Evolutionary conservation across 2,797 vertebrate species (phyloP).

Genomic region (Natrix natrix): DNA sequence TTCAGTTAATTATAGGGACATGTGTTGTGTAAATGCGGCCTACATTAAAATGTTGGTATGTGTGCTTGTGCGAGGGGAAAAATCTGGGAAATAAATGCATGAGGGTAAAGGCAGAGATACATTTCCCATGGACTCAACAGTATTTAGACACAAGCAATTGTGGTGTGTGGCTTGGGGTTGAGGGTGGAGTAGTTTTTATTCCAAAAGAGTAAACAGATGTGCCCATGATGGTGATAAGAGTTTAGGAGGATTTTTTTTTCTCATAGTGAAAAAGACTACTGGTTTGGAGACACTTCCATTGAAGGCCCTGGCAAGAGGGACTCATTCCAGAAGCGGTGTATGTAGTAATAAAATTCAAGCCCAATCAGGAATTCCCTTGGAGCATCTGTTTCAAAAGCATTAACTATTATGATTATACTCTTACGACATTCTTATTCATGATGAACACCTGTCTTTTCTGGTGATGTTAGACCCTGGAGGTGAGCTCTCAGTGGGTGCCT

Average conservation of each 20-base stretch:
- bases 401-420: neutral
- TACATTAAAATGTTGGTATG: neutral
- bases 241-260: neutral
- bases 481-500: neutral
- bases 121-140: neutral
- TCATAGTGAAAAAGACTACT: neutral
- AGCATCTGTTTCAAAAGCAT: neutral
- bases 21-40: neutral
- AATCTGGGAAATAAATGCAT: neutral
- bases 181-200: neutral
- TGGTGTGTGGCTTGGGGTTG: neutral
- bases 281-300: neutral
- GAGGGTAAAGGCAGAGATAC: neutral
- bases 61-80: neutral
- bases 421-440: neutral
- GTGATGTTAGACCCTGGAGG: neutral
- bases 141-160: neutral
- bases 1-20: neutral
- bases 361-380: neutral
- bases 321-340: neutral
- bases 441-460: neutral
- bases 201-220: neutral
- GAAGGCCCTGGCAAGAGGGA: neutral
- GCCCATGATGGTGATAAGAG: neutral
- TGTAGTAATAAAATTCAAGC: neutral